Evolutionary conservation across 2,113 vertebrate genomes (phyloP).

Genomic region (Engystomops pustulosus): DNA sequence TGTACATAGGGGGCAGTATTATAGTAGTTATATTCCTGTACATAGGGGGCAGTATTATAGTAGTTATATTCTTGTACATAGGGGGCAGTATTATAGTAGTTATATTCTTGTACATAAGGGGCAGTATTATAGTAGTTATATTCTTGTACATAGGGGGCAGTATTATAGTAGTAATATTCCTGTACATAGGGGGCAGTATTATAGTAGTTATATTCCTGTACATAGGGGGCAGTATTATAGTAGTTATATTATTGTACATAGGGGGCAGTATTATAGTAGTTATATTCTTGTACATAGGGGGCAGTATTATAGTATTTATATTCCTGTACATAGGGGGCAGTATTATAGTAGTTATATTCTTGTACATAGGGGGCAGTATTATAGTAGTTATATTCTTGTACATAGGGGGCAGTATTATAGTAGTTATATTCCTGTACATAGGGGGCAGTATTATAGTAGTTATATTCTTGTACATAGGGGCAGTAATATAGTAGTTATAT

Average conservation of each 20-base stretch:
- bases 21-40: too few species aligned
- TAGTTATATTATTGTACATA: conserved; percentile 7
- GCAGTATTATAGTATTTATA: conserved; percentile 18
- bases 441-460: background rate
- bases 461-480: background rate
- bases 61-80: conserved; percentile 9
- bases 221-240: background rate
- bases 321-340: conserved; percentile 3
- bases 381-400: conserved; percentile 9
- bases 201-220: background rate
- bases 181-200: background rate
- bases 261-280: background rate
- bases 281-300: background rate
- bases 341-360: conserved; percentile 15
- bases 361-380: background rate
- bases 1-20: too few species aligned
- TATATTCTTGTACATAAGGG: conserved; percentile 1
- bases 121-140: conserved; percentile 13
- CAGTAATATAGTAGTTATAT: background rate
- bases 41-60: background rate
- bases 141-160: background rate
- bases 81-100: conserved; percentile 1
- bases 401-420: background rate
- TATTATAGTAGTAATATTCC: too few species aligned
- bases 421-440: background rate